Evolutionary conservation across 2,797 vertebrate species (phyloP), one percentile per base, ranked within the genome.

Genomic region (Denticeps clupeoides): DNA sequence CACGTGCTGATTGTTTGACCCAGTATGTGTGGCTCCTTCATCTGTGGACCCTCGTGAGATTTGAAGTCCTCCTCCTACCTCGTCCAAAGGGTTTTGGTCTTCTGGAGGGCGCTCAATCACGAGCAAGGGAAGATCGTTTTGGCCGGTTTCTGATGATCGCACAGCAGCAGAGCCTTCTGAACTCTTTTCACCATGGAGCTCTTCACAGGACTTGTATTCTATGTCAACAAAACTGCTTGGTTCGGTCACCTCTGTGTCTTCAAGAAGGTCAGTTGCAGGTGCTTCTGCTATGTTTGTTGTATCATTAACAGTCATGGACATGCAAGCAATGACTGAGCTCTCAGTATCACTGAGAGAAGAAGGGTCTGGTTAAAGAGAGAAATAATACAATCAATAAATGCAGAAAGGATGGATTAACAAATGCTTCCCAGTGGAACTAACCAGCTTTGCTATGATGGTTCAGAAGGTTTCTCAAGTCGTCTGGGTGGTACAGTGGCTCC

Each of bases 391-490:
- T 0, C 12, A 7, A 44, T 16, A 3, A 1, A 2, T 21, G 15
- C 1, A 12, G 10, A 22, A 9, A 5, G 35, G 50, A 2, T 1
- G 3, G n/a, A n/a, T n/a, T n/a, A n/a, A n/a, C n/a, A n/a, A n/a
- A n/a, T n/a, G n/a, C n/a, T n/a, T n/a, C n/a, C n/a, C 47, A 13
- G 11, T 21, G 11, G 15, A 21, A 16, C 53, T 53, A 38, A 78
- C 74, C 74, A 11, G 75, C 77, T 52, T 63, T 13, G 65, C 67
- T 74, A 54, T 80, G 79, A 53, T 80, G 71, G 52, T 70, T 71
- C 27, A 78, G 69, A 13, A 82, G 57, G 50, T 47, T 48, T 28
- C 64, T 72, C 32, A 84, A 49, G 43, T 78, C 53, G 15, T 55
- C 62, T 1, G 70, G 75, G 23, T 82, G 64, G 15, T 70, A 71